Base-by-base conservation (phyloP, 2,888 invertebrate species). In the Hoplodrina ambigua region DNA sequence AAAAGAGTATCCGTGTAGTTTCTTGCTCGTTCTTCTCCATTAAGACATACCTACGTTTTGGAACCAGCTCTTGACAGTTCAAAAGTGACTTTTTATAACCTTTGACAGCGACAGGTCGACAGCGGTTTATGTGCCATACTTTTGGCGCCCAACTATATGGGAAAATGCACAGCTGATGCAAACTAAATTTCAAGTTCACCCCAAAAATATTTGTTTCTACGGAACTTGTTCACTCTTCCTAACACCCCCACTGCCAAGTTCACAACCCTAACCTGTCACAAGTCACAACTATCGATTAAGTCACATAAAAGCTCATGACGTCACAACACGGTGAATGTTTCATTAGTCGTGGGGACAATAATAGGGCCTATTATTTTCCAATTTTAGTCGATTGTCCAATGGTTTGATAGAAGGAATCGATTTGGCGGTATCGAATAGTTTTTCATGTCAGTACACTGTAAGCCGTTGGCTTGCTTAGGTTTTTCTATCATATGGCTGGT, bases 291-390 rank as follows among this genome's bases (percentile, higher is more conserved):
- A 94, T 94, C 90, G 93, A 93, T 91, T 79, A 69, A 69, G 70
- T 68, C 79, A 77, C 80, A 82, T 82, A 69, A 65, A 79, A 81
- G 78, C 74, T 77, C 66, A 71, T 91, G 93, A 92, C 94, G 93
- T 94, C 93, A 91, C 64, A 37, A 52, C 64, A 72, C 87, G 60
- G 75, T 92, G 88, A 88, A 94, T 91, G 88, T 93, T 93, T 92
- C 89, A 94, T 91, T 82, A 87, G 80, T 70, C 80, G 69, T 72
- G 75, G 81, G 86, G 82, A 89, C 90, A 90, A 85, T 87, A 88
- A 89, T 88, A 86, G 83, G 66, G 75, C 63, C 90, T 78, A 92
- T 93, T 93, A 92, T 91, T 91, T 90, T 90, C 90, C 89, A 91
- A 92, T 93, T 93, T 88, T 81, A 89, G 87, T 83, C 82, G 84